Percentiles rank a stretch among this genome's conserved stretches.
Conservation (phyloP, 2,797 vertebrate genomes). For the Thalassophryne amazonica region DNA sequence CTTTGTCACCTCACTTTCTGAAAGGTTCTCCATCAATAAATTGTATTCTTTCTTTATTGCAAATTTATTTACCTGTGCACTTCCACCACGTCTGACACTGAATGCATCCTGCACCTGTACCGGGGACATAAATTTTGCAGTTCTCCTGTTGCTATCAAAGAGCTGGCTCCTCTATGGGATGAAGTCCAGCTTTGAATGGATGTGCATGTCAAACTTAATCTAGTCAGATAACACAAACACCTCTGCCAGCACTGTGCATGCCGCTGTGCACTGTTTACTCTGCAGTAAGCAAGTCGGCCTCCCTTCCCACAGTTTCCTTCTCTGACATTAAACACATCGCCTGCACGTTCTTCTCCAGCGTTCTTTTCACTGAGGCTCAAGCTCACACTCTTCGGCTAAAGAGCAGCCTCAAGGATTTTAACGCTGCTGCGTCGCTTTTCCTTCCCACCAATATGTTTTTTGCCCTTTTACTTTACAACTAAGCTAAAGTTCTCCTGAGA, state of each 20-base stretch:
- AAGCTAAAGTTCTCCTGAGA: neutral
- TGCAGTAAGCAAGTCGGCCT: constrained; percentile 11
- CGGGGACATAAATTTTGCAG: constrained; percentile 45
- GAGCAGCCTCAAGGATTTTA: too few relatives aligned
- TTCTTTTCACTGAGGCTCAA: neutral
- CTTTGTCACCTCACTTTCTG: too few relatives aligned
- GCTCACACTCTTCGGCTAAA: too few relatives aligned
- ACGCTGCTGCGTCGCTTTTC: too few relatives aligned
- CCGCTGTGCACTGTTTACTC: constrained; percentile 10
- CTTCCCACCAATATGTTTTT: too few relatives aligned
- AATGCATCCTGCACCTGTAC: constrained; percentile 34
- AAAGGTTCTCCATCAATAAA: too few relatives aligned
- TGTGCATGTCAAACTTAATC: constrained; percentile 59
- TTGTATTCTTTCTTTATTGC: too few relatives aligned
- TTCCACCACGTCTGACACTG: constrained; percentile 20
- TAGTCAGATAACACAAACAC: constrained; percentile 43
- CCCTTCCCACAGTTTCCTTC: neutral
- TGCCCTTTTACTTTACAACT: neutral
- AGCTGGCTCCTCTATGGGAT: constrained; percentile 21
- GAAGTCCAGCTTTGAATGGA: constrained; percentile 38
- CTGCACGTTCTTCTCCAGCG: constrained; percentile 1
- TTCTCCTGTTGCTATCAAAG: constrained; percentile 29
- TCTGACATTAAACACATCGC: neutral
- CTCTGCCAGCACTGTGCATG: constrained; percentile 6
- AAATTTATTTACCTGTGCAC: constrained; percentile 30